Base-by-base conservation (phyloP, 2,888 invertebrate genomes). In the Acanthosoma haemorrhoidale region DNA sequence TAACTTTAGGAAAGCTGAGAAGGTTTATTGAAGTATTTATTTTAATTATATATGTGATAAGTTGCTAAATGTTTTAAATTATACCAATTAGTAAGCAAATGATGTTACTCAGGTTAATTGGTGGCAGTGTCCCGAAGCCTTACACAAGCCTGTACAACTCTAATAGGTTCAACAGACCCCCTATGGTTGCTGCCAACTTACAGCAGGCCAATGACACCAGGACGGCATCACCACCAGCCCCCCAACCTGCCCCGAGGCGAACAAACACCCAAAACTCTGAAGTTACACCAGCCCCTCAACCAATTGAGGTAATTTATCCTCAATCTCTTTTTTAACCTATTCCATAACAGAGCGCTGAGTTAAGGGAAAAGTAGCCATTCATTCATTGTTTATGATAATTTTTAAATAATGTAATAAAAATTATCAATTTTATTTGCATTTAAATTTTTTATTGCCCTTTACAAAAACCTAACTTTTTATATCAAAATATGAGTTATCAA, bases 91-190 rank as follows among this genome's bases (percentile, higher is more conserved):
- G n/a, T n/a, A n/a, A n/a, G n/a, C n/a, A n/a, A n/a, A n/a, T n/a
- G n/a, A n/a, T n/a, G n/a, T n/a, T n/a, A n/a, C n/a, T n/a, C n/a
- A n/a, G n/a, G 25, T 16, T 64, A 29, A n/a, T 64, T n/a, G 39
- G 64, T 58, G 36, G 34, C 36, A 85, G 85, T 70, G 79, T 83
- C 13, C 84, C 86, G 2, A 84, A 84, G 76, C 85, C 86, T 0
- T 86, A 87, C 77, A 83, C 85, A 8, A 84, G 85, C 63, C 78
- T 80, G 76, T 87, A 86, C 77, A 86, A 85, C 75, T 85, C 88
- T 51, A 86, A 87, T 70, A 88, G 88, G 75, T 89, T 89, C 77
- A 85, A 88, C 84, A 88, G 87, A n/a, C 11, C 21, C 16, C 38
- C 38, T 1, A 15, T 38, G 34, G 63, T 36, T 4, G 25, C 21